Base-by-base conservation (phyloP, 2,888 invertebrate species). In the Eupithecia tripunctaria region DNA sequence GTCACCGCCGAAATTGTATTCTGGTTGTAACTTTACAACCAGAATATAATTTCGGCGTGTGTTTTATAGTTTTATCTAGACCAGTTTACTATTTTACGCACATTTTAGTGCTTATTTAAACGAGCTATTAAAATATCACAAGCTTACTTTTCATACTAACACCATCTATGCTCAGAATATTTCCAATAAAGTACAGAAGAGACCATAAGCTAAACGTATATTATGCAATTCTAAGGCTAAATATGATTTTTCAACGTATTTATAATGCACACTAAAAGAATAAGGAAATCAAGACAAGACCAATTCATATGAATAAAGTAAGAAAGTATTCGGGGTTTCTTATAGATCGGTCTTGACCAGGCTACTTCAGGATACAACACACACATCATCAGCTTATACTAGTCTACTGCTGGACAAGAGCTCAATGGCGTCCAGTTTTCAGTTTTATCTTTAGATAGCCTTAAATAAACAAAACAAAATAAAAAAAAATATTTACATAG, bases 1-100 rank as follows among this genome's bases (percentile, higher is more conserved):
- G 80, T 79, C 77, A 43, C 43, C 68, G 70, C 66, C 68, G 62
- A 75, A 78, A 77, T 76, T 78, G 72, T 75, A 78, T 75, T 73
- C 74, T 32, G 68, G 38, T 59, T 27, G 72, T 78, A 72, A 78
- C 73, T 75, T 70, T 73, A 67, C n/a, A n/a, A n/a, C n/a, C n/a
- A n/a, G n/a, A n/a, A n/a, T n/a, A n/a, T n/a, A n/a, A n/a, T n/a
- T n/a, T n/a, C n/a, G n/a, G n/a, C n/a, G n/a, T n/a, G n/a, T 74
- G 71, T 67, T 70, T 70, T 56, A 60, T 69, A 62, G 25, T 68
- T 38, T 38, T 38, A 70, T 68, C 59, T 62, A 47, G 62, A 21
- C 32, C 14, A 62, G 68, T 68, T 29, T 43, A 69, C 25, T 25
- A 51, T 32, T 38, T n/a, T 32, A 25, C 5, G 56, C 51, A 10